These are phyloP conservation scores for Choloepus hoffmanni DNA, from an alignment of 2,113 vertebrate genomes.

Conservation along the genomic window DNA sequence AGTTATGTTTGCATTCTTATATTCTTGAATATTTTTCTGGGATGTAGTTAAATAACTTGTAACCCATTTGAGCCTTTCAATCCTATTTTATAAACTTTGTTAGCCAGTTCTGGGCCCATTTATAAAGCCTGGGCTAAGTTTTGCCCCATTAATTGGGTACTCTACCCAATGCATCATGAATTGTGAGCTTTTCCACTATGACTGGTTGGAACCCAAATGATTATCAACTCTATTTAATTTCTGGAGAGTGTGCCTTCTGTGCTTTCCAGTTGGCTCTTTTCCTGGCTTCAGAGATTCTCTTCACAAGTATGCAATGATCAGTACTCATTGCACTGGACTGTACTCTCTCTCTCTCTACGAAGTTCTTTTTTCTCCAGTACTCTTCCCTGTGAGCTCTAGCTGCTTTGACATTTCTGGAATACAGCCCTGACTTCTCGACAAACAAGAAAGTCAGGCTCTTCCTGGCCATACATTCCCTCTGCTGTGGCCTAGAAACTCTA, in stretches of 20 bases:
- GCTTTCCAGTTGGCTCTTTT: background rate
- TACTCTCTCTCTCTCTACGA: background rate
- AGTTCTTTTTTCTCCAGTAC: background rate
- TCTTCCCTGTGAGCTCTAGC: background rate
- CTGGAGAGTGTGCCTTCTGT: background rate
- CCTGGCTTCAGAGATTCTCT: background rate
- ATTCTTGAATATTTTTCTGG: background rate
- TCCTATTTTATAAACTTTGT: background rate
- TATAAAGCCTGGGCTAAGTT: background rate
- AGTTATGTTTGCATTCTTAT: background rate
- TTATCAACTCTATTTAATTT: background rate
- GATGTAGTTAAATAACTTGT: background rate
- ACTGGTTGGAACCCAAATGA: background rate
- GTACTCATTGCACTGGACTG: background rate
- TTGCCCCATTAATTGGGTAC: background rate
- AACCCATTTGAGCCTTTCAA: background rate
- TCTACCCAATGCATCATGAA: background rate
- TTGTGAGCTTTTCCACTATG: background rate
- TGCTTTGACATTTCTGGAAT: background rate
- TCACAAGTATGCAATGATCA: background rate
- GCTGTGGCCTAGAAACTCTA: too few species aligned
- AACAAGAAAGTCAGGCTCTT: background rate
- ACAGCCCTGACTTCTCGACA: background rate
- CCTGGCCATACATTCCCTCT: too few species aligned
- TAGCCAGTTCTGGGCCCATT: background rate